Conservation (phyloP, 2,113 vertebrate species). For the Pelecanus crispus region DNA sequence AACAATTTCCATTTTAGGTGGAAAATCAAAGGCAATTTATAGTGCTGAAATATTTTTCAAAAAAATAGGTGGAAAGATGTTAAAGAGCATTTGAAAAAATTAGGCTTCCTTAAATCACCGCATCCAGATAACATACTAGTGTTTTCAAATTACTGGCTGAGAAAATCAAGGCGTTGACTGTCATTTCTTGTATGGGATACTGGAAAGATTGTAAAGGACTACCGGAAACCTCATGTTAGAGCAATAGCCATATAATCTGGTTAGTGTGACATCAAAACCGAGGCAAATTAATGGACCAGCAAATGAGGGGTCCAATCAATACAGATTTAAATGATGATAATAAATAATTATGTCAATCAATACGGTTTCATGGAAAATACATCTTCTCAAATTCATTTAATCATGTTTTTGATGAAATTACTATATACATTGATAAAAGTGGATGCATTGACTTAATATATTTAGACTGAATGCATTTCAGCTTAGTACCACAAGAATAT, state of each 20-base stretch:
- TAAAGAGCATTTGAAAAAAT: neutral
- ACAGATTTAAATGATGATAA: constrained; percentile 1
- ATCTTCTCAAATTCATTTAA: constrained; percentile 24
- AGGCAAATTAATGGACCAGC: neutral
- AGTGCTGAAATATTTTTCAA: neutral
- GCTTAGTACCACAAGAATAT: neutral
- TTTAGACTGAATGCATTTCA: constrained; percentile 20
- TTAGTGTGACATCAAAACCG: neutral
- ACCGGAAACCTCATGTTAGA: neutral
- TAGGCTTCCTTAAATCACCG: neutral
- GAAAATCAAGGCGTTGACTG: neutral
- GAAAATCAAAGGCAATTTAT: neutral
- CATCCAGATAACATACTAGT: neutral
- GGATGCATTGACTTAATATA: constrained; percentile 7
- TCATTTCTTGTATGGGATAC: neutral
- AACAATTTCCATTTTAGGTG: neutral
- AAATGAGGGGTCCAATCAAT: constrained; percentile 29
- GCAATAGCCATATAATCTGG: neutral
- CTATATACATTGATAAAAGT: neutral
- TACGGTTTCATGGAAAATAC: constrained; percentile 29
- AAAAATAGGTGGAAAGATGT: neutral
- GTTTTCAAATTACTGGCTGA: neutral
- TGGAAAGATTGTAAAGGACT: neutral
- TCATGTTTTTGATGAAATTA: constrained; percentile 34
- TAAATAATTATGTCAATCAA: constrained; percentile 54